Evolutionary conservation across 2,113 vertebrate species (phyloP), one percentile per base, ranked within the genome.

Genomic region (Isichthys henryi): DNA sequence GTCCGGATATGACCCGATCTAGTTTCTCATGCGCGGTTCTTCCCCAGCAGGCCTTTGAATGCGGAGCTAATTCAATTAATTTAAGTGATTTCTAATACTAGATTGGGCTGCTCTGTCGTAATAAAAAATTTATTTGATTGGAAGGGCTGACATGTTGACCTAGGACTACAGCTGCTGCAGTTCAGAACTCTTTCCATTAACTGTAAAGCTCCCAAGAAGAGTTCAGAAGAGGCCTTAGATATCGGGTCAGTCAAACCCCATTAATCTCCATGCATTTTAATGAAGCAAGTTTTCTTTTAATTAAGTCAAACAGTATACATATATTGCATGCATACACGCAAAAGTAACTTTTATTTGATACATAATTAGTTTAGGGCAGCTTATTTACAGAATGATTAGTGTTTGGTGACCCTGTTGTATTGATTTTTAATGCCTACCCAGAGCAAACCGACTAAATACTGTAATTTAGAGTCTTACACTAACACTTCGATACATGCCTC

Each of bases 1-100:
- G 88, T 89, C 74, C 88, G 56, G 49, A 56, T 83, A 53, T 82
- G 52, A 74, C 74, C 88, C 21, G 49, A 43, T 31, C 88, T 39
- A 5, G 23, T 31, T 83, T 45, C 17, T 23, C 70, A 53, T 45
- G 31, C 35, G 45, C n/a, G 4, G 11, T 10, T 27, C 74, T 48
- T 43, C 70, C 48, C 46, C 11, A 52, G 66, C 5, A 80, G 21
- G 31, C 66, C 17, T 50, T n/a, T 53, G 50, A 89, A 43, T 56
- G 48, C 88, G 50, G 46, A 31, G 27, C 48, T 82, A 82, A 89
- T 53, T 58, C 27, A 83, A n/a, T 89, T 27, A 48, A 19, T 31
- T 56, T 39, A 9, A 83, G 88, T 43, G 77, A 80, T 82, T 66
- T 82, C 88, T 77, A 27, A 45, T 43, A 74, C 88, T 89, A 48